Base-by-base conservation (phyloP, 2,888 invertebrate genomes). In the Philereme vetulata region DNA sequence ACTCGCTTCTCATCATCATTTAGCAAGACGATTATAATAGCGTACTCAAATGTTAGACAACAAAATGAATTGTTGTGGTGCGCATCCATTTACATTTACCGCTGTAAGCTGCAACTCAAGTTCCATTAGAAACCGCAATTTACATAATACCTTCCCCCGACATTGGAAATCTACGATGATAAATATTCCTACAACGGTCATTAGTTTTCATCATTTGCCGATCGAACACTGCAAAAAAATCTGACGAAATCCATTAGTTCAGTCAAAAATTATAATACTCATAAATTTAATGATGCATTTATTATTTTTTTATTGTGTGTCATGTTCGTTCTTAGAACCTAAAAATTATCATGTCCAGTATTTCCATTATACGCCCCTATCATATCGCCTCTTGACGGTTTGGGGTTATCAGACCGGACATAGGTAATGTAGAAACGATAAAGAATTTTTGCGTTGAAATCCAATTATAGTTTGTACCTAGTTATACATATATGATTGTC, bases 331-430 rank as follows among this genome's bases (percentile, higher is more conserved):
- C 21, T 21, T 21, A 21, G 21, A 21, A 21, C 21, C 21, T 21
- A 21, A 21, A 21, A 21, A 40, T 36, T 6, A 43, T 56, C 44
- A 53, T 53, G 42, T 52, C 51, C 51, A 8, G 51, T 48, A 56
- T 57, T 47, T 32, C 43, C 58, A 48, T 7, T 35, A 11, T 36
- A 34, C 7, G 44, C 10, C 45, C 48, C 48, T 60, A 60, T 60
- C 60, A 48, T 44, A 21, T 53, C 38, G 50, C 51, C 38, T 48
- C 56, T 45, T 45, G 66, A 36, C 56, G 56, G 48, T 44, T 56
- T 44, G 56, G 59, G 68, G 69, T 73, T 77, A 77, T 77, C 76
- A 56, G 51, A 51, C 62, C 68, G 74, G 72, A 74, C 64, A 67
- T 68, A 60, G 56, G 60, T 57, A 46, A 60, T 62, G 60, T 55